A percentile compares a stretch with the other conserved stretches of the same genome.
These are phyloP conservation scores for Crotalus tigris DNA, from an alignment of 2,113 vertebrate species.

Conservation along the genomic window DNA sequence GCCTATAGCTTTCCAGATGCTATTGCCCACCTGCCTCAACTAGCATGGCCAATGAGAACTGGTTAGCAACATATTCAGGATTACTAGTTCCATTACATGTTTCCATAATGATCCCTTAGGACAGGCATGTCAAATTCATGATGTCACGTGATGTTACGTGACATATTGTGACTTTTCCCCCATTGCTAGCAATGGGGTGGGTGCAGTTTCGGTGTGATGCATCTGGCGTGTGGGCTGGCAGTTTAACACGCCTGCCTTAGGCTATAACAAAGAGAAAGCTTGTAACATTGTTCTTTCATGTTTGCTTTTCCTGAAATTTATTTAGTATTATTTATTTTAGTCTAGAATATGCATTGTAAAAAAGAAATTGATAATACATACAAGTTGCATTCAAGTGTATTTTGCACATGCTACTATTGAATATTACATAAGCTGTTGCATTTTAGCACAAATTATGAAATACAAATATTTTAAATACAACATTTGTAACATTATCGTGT, in stretches of 20 bases:
- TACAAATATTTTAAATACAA: background rate
- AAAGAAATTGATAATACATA: background rate
- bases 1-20: background rate
- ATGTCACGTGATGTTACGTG: fast-evolving
- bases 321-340: background rate
- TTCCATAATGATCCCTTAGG: background rate
- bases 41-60: background rate
- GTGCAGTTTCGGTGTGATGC: too few species aligned
- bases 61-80: background rate
- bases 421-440: background rate
- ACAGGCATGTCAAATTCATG: too few species aligned
- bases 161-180: too few species aligned
- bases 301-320: background rate
- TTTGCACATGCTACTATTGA: background rate
- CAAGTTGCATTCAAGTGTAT: background rate
- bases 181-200: too few species aligned
- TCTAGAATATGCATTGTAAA: background rate
- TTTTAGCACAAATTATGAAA: background rate
- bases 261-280: background rate
- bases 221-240: too few species aligned
- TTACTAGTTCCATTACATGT: background rate
- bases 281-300: background rate
- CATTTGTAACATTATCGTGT: background rate
- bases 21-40: background rate
- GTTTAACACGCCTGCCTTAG: background rate